Percentiles rank a stretch among this genome's conserved stretches.
Evolutionary conservation across 1,140 invertebrate genomes (phyloP).

Genomic region (Laodelphax striatellus): DNA sequence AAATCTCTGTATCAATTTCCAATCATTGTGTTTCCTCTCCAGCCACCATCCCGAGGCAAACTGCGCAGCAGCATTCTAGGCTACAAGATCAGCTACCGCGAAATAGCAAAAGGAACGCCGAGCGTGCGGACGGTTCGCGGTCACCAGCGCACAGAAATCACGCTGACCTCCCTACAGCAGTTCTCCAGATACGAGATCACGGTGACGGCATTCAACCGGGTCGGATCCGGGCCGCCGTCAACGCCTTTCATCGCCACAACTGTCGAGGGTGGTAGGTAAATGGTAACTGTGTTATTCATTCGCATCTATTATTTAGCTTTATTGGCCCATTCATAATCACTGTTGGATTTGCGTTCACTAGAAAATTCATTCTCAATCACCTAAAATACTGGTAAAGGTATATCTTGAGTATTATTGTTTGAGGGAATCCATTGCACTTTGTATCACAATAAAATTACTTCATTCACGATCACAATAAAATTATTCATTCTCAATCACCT

Average conservation of each 20-base stretch:
- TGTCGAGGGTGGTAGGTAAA: conserved; percentile 62
- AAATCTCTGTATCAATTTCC: too few species aligned
- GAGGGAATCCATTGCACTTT: too few species aligned
- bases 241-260: conserved; percentile 58
- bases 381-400: too few species aligned
- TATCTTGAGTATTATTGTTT: too few species aligned
- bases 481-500: too few species aligned
- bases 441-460: too few species aligned
- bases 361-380: too few species aligned
- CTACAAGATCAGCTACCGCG: conserved; percentile 37
- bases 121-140: conserved; percentile 15
- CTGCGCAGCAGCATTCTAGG: conserved; percentile 33
- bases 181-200: conserved; percentile 70
- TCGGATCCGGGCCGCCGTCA: conserved; percentile 69
- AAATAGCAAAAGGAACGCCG: conserved; percentile 28
- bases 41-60: conserved; percentile 14
- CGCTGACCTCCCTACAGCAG: conserved; percentile 54
- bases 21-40: background rate
- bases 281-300: background rate
- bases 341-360: too few species aligned
- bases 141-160: conserved; percentile 32
- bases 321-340: too few species aligned
- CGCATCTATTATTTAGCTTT: background rate
- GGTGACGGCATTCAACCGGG: conserved; percentile 73
- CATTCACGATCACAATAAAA: too few species aligned